Base-by-base conservation (phyloP, 2,888 invertebrate genomes). In the Torymus texanus region DNA sequence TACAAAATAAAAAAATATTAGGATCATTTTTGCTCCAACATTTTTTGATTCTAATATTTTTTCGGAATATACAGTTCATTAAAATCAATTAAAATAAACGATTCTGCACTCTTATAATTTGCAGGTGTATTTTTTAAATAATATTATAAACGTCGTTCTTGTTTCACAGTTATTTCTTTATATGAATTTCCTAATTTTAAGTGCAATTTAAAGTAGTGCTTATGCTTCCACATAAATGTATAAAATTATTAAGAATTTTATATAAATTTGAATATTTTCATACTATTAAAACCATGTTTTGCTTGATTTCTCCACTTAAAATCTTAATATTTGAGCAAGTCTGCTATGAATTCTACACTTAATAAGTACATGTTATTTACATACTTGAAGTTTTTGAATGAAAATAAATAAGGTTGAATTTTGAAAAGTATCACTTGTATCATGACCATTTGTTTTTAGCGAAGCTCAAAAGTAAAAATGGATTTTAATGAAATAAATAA, bases 391-490 rank as follows among this genome's bases (percentile, higher is more conserved):
- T 24, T 29, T 75, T 16, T 51, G 13, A 61, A 50, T 66, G n/a
- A n/a, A 66, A 67, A 62, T 56, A 41, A 14, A 63, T 29, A 24
- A 29, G 61, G 21, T 12, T 61, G n/a, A 68, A 66, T 58, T 58
- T 68, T 50, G 14, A 74, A 53, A 55, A 51, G 24, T 56, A 68
- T 68, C 72, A 81, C 78, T 81, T 78, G 78, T 59, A 62, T 66
- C 18, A 78, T 78, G 78, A 75, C 78, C 75, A 81, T 78, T 81
- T 81, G 78, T 78, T 50, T 18, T 75, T 72, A 78, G 63, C 67
- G 72, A 77, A 73, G 65, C 72, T 75, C 66, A 5, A 81, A 75
- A 72, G n/a, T 53, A 72, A 16, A 29, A 75, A 62, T 75, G 50
- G 21, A 67, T 21, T 62, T 78, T n/a, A 3, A 58, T 63, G 16